Evolutionary conservation across 2,888 invertebrate genomes (phyloP), one percentile per base, ranked within the genome.

Genomic region (Pseudococcus viburni): DNA sequence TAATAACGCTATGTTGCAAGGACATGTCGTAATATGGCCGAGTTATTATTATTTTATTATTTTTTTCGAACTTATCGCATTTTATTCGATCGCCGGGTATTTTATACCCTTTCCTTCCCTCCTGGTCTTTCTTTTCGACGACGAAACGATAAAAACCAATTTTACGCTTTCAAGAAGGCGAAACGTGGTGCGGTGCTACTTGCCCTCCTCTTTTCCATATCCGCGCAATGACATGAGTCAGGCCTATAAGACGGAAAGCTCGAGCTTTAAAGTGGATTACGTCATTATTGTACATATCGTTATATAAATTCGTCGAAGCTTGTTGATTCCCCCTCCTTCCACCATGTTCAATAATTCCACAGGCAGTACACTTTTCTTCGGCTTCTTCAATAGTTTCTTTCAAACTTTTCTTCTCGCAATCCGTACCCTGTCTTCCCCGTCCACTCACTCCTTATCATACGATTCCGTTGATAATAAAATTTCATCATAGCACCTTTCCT

Each of bases 1-100:
- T 88, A 88, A 88, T 88, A 83, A 88, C 55, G 88, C 88, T 55
- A 39, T 83, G 83, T 88, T 55, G 88, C 88, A 88, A 88, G 88
- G 88, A 80, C 88, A 88, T 83, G 55, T 83, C 33, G 83, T 88
- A 88, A 86, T 73, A 73, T 80, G 51, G 88, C 88, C 33, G 80
- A 83, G 88, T 88, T 88, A 55, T 88, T 88, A 88, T 88, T 88
- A 88, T 88, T 88, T 86, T 86, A 86, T 73, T 86, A 77, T 86
- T 55, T 88, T 88, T 64, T 83, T 88, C 26, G 83, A 83, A 83
- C 80, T 88, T 88, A 88, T 83, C 88, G 80, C 48, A 83, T 80
- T 87, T 73, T 87, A 77, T 88, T 88, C 80, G 88, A 80, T 33
- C 77, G 39, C 39, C 39, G 39, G 77, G 80, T 42, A 46, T 83